phyloP scores from a whole-genome alignment of 1,140 invertebrate species.

The Theocolax elegans region DNA sequence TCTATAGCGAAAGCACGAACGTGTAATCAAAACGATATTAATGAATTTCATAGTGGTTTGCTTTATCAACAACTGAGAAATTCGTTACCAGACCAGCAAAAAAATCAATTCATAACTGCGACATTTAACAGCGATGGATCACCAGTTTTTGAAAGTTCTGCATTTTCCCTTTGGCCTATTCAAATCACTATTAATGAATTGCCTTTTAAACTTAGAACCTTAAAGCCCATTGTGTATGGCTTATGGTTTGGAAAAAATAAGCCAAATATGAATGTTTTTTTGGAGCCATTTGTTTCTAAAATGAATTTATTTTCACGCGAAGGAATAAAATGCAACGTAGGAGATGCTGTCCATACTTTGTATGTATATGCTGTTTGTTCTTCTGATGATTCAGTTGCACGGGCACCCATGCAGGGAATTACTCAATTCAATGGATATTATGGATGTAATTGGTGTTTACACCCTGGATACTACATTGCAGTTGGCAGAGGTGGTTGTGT shows the following conservation, averaged over 20 bases:
- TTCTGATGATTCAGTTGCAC: slow-evolving; percentile 10
- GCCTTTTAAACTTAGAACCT: slow-evolving; percentile 5
- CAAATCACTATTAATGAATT: no score
- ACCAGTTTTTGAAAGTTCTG: slow-evolving; percentile 33
- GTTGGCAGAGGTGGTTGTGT: neutral
- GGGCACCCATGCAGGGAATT: no score
- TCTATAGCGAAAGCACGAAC: slow-evolving; percentile 1
- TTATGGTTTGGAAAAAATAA: no score
- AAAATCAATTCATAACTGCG: slow-evolving; percentile 14
- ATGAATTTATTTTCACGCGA: no score
- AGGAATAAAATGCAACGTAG: slow-evolving; percentile 22
- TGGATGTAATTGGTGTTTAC: no score
- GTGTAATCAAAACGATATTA: neutral
- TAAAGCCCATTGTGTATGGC: slow-evolving; percentile 11
- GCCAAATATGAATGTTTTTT: no score
- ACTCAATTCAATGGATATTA: no score
- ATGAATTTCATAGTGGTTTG: no score
- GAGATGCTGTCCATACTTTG: neutral
- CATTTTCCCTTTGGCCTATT: slow-evolving; percentile 35
- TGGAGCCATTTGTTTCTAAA: no score
- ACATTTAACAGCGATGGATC: no score
- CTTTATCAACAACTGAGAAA: slow-evolving; percentile 15
- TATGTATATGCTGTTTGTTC: slow-evolving; percentile 3
- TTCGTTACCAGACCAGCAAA: slow-evolving; percentile 11
- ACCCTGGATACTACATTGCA: neutral